Evolutionary conservation across 2,888 invertebrate species (phyloP).

Genomic region (Melanostoma mellinum): DNA sequence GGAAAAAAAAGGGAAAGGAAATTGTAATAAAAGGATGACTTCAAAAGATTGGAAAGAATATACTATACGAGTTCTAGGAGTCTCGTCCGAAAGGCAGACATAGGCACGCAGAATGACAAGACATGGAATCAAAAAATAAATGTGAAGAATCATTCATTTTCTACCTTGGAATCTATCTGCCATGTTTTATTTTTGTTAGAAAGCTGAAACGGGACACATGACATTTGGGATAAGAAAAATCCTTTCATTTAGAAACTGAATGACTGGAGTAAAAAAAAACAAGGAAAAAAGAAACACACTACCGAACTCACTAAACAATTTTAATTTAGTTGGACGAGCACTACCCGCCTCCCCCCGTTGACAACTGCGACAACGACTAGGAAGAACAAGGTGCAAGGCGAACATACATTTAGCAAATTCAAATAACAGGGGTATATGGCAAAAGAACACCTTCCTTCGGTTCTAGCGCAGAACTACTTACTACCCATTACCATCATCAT

Average conservation of each 20-base stretch:
- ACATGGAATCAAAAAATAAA: constrained; percentile 40
- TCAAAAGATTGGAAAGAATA: not conserved
- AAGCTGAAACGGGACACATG: constrained; percentile 51
- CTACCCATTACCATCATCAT: constrained; percentile 48
- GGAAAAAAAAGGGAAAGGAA: not conserved
- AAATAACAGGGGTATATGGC: constrained; percentile 33
- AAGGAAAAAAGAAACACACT: constrained; percentile 10
- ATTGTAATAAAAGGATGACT: constrained; percentile 38
- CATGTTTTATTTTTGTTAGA: constrained; percentile 39
- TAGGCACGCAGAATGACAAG: constrained; percentile 49
- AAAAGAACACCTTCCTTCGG: constrained; percentile 23
- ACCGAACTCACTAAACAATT: constrained; percentile 67
- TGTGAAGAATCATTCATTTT: constrained; percentile 67
- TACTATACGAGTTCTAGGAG: constrained; percentile 3
- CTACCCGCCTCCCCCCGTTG: not conserved
- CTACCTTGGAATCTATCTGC: constrained; percentile 34
- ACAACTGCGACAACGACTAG: not conserved
- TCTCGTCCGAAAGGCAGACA: constrained; percentile 15
- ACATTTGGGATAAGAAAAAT: constrained; percentile 54
- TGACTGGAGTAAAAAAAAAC: constrained; percentile 7
- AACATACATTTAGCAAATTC: constrained; percentile 66
- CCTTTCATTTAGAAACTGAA: constrained; percentile 30
- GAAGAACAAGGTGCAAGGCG: constrained; percentile 45
- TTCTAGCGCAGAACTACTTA: constrained; percentile 41
- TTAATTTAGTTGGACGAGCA: constrained; percentile 60